Base-by-base conservation (phyloP, 2,888 invertebrate species). In the Himalopsyche anomala region DNA sequence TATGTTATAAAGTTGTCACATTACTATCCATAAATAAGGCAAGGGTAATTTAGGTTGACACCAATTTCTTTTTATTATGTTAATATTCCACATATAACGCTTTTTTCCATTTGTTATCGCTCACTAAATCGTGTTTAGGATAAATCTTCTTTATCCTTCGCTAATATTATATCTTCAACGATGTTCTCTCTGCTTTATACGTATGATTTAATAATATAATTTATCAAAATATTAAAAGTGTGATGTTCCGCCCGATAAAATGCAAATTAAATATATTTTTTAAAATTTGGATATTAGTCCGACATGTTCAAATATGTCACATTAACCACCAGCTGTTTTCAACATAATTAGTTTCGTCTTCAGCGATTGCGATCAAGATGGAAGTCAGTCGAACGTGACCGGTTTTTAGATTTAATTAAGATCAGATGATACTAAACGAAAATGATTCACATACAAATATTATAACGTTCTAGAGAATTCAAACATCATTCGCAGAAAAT, bases 51-150 rank as follows among this genome's bases (percentile, higher is more conserved):
- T 74, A 36, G 74, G 74, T 36, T 74, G 74, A 74, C 74, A 74
- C 74, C 74, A 74, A 74, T 74, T 74, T 74, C 74, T 74, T 74
- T 74, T 74, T 74, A 74, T 74, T 74, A 74, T 74, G 74, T 74
- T 38, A 74, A 74, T 74, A 74, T 74, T 74, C 74, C 19, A 74
- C 74, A 74, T 74, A 74, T 74, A 74, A 74, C 74, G 28, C 74
- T 74, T 74, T 62, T 74, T 74, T 74, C 74, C 74, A 74, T 74
- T 74, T 74, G 74, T 74, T 74, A 74, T 74, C 74, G 19, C 74
- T 36, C 36, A 74, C 74, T 74, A 74, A 74, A 74, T 74, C 74
- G 74, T 74, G 74, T 74, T 36, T 38, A 74, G 74, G 74, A 74
- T 74, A 74, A 74, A 74, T 74, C 74, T 36, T 12, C n/a, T 74